phyloP scores from a whole-genome alignment of 2,113 vertebrate genomes.

The Erpornis zantholeuca region DNA sequence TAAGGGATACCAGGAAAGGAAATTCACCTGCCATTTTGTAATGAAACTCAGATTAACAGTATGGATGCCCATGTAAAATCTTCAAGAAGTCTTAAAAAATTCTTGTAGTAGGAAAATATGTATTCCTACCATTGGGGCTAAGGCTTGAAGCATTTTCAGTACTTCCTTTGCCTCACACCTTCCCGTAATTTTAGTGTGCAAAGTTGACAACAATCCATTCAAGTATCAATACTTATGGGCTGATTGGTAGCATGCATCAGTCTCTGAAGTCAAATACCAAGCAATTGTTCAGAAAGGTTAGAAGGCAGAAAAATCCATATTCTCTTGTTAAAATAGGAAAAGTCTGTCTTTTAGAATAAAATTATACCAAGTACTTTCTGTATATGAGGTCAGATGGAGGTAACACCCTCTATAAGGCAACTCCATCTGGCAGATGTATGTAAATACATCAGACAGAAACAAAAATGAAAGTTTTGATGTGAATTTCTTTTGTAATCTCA shows the following conservation, averaged over 20 bases:
- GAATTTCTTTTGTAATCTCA: background rate
- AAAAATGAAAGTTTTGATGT: background rate
- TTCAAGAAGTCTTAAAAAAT: background rate
- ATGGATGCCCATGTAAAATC: background rate
- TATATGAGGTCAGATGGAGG: background rate
- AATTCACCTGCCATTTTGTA: background rate
- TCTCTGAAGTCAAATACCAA: conserved; percentile 11
- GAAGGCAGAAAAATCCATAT: conserved; percentile 44
- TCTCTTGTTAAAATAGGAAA: conserved; percentile 40
- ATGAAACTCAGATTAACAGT: background rate
- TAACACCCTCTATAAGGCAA: conserved; percentile 12
- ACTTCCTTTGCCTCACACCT: background rate
- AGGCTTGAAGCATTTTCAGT: background rate
- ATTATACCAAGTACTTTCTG: background rate
- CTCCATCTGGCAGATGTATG: background rate
- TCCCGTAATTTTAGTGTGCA: background rate
- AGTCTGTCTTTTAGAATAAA: conserved; percentile 23
- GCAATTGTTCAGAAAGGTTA: conserved; percentile 40
- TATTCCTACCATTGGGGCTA: background rate
- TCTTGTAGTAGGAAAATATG: background rate
- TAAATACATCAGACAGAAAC: conserved; percentile 30
- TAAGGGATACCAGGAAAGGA: background rate
- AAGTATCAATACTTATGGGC: conserved; percentile 13
- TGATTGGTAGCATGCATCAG: background rate
- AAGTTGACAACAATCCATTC: background rate